Evolutionary conservation across 2,113 vertebrate species (phyloP).

Genomic region (Lipophrys pholis): DNA sequence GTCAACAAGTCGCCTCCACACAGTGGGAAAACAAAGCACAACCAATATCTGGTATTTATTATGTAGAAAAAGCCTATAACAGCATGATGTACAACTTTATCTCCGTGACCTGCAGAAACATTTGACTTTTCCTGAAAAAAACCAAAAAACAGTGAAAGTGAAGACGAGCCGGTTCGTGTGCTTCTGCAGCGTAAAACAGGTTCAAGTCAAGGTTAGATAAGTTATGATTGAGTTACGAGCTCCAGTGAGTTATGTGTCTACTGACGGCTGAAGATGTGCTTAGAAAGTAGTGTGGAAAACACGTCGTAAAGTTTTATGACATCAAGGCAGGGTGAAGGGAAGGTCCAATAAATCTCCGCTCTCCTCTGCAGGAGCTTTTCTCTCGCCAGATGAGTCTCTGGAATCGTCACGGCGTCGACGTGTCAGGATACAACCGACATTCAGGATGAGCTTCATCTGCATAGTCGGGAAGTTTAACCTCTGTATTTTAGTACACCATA

Average conservation of each 20-base stretch:
- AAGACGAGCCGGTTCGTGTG: neutral
- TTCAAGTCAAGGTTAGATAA: slow-evolving; percentile 49
- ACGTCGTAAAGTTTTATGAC: slow-evolving; percentile 71
- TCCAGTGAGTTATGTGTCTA: slow-evolving; percentile 52
- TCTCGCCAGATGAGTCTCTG: slow-evolving; percentile 43
- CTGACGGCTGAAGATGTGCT: slow-evolving; percentile 71
- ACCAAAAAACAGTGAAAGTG: no score
- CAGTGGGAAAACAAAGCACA: no score
- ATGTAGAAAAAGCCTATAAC: neutral
- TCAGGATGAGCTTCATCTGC: no score
- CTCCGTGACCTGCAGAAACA: neutral
- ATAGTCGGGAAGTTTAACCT: no score
- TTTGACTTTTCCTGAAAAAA: neutral
- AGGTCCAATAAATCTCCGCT: slow-evolving; percentile 64
- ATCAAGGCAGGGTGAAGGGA: slow-evolving; percentile 50
- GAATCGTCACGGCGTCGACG: no score
- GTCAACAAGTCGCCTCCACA: no score
- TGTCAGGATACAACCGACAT: no score
- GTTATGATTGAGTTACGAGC: slow-evolving; percentile 55
- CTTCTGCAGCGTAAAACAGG: slow-evolving; percentile 33
- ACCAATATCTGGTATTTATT: neutral
- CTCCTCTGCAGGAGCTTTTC: slow-evolving; percentile 42
- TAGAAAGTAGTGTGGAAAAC: slow-evolving; percentile 72
- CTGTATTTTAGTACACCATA: no score
- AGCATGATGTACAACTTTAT: neutral